Percentiles rank a stretch among this genome's conserved stretches.
phyloP scores from a whole-genome alignment of 2,888 invertebrate species.

The Coecobrya sp. region DNA sequence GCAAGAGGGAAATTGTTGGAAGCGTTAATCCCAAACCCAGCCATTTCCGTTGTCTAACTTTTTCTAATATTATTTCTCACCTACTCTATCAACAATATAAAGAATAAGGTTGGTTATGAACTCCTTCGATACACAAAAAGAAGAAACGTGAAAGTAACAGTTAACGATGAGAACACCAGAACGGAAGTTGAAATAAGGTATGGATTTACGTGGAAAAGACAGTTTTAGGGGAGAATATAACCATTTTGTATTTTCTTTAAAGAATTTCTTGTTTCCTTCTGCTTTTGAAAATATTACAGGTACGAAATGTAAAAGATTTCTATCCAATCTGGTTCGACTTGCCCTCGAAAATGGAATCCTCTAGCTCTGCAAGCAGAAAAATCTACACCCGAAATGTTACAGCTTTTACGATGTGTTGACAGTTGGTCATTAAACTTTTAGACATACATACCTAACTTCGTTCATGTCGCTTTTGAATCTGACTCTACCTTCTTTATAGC shows the following conservation, averaged over 20 bases:
- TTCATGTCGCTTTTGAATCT: not conserved
- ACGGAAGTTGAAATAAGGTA: slow-evolving; percentile 31
- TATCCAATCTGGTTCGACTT: not conserved
- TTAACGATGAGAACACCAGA: slow-evolving; percentile 29
- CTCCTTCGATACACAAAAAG: not conserved
- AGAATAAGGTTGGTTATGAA: not conserved
- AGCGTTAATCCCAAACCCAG: slow-evolving; percentile 53
- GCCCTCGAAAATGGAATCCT: not conserved
- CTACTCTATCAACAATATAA: slow-evolving; percentile 22
- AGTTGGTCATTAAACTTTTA: slow-evolving; percentile 63
- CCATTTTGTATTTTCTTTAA: not conserved
- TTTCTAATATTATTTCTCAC: slow-evolving; percentile 59
- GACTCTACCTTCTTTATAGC: slow-evolving; percentile 17
- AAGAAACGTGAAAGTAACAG: slow-evolving; percentile 31
- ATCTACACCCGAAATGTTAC: slow-evolving; percentile 26
- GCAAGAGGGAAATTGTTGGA: slow-evolving; percentile 12
- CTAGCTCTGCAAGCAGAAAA: not conserved
- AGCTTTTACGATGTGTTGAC: slow-evolving; percentile 69
- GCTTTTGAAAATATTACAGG: not conserved
- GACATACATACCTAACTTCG: slow-evolving; percentile 45
- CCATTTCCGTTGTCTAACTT: slow-evolving; percentile 57
- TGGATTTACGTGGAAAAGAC: slow-evolving; percentile 23
- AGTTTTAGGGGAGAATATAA: slow-evolving; percentile 39
- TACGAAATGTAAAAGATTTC: not conserved
- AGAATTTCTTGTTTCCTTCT: not conserved